Evolutionary conservation across 2,113 vertebrate genomes (phyloP).

Genomic region (Fregetta grallaria): DNA sequence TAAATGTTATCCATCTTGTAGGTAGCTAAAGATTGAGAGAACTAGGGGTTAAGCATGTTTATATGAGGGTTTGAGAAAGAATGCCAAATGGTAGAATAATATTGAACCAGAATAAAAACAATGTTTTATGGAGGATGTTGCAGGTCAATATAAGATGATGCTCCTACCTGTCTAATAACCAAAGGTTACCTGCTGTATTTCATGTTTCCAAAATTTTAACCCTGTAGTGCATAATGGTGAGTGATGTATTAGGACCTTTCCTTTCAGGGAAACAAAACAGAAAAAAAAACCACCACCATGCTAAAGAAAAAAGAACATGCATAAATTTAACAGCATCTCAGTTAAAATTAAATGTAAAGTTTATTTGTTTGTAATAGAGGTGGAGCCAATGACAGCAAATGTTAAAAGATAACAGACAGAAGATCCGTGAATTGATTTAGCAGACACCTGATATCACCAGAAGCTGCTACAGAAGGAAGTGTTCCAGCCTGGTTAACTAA

Average conservation of each 20-base stretch:
- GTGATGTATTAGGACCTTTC: background rate
- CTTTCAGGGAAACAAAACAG: background rate
- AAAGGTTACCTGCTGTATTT: background rate
- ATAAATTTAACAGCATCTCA: background rate
- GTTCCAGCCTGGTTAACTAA: background rate
- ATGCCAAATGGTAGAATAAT: background rate
- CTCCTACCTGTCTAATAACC: background rate
- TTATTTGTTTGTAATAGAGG: background rate
- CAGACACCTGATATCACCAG: background rate
- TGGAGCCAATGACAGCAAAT: background rate
- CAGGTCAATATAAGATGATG: background rate
- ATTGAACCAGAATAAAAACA: background rate
- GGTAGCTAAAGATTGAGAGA: background rate
- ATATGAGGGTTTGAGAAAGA: background rate
- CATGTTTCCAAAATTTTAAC: background rate
- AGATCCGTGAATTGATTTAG: background rate
- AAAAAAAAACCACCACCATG: background rate
- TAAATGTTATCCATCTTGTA: background rate
- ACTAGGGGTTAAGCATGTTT: background rate
- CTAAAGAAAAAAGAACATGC: background rate
- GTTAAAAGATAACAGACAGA: background rate
- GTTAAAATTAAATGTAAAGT: background rate
- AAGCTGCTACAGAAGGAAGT: background rate
- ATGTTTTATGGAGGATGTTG: background rate
- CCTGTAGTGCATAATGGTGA: background rate